Conservation (phyloP, 2,888 invertebrate genomes). For the Microplitis deprimator region DNA sequence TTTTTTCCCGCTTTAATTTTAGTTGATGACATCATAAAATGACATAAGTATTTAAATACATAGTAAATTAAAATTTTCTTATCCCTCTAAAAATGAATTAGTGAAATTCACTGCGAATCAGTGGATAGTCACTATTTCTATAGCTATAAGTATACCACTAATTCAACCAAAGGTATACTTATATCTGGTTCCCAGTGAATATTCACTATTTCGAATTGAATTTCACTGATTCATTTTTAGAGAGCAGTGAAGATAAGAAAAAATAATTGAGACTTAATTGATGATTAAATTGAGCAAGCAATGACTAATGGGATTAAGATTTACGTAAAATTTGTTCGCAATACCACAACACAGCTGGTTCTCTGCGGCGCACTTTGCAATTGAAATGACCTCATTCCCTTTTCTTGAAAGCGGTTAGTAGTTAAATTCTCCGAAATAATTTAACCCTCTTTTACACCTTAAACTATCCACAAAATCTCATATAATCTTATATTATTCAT, state of each 20-base stretch:
- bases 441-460: background rate
- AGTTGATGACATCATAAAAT: too few relatives aligned
- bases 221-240: too few relatives aligned
- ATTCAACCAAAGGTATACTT: too few relatives aligned
- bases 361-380: constrained; percentile 32
- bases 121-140: too few relatives aligned
- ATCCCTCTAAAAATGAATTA: too few relatives aligned
- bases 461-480: background rate
- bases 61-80: too few relatives aligned
- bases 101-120: too few relatives aligned
- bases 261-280: background rate
- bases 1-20: too few relatives aligned
- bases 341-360: constrained; percentile 19
- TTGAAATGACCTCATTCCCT: constrained; percentile 28
- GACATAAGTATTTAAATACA: too few relatives aligned
- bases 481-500: background rate
- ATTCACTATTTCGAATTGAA: too few relatives aligned
- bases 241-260: background rate
- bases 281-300: constrained; percentile 15
- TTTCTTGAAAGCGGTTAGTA: constrained; percentile 11
- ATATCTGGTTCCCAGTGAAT: too few relatives aligned
- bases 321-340: background rate
- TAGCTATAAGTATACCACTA: too few relatives aligned
- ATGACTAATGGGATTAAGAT: background rate
- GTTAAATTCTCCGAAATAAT: constrained; percentile 27